Evolutionary conservation across 2,888 invertebrate genomes (phyloP).

Genomic region (Frankliniella fusca): DNA sequence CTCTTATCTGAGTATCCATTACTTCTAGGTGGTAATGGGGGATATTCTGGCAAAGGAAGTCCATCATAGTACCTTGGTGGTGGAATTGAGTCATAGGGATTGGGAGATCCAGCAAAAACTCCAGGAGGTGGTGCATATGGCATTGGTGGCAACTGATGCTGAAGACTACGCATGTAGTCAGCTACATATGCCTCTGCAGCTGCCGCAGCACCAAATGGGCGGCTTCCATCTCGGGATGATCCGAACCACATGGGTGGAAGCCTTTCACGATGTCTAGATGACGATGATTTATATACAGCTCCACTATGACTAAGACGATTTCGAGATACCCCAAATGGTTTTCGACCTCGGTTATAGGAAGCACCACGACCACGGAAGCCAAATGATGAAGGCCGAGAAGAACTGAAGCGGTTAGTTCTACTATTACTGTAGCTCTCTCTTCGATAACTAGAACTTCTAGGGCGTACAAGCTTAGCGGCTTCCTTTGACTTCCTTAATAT

Average conservation of each 20-base stretch:
- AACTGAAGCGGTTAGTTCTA: constrained; percentile 29
- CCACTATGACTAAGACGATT: constrained; percentile 56
- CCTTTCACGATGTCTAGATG: constrained; percentile 53
- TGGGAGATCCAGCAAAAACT: constrained; percentile 49
- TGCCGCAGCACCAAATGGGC: constrained; percentile 57
- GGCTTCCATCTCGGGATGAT: constrained; percentile 47
- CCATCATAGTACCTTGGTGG: constrained; percentile 80
- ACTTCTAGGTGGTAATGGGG: constrained; percentile 56
- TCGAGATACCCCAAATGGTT: constrained; percentile 62
- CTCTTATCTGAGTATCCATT: constrained; percentile 66
- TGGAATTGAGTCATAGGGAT: constrained; percentile 60
- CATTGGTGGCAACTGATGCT: constrained; percentile 77
- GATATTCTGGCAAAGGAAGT: constrained; percentile 60
- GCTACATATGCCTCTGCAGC: constrained; percentile 83
- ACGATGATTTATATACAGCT: constrained; percentile 55
- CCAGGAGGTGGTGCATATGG: constrained; percentile 69
- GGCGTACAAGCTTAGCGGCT: constrained; percentile 62
- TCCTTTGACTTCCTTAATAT: constrained; percentile 82
- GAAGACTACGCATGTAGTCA: constrained; percentile 85
- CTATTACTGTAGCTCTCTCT: constrained; percentile 32
- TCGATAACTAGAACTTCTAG: constrained; percentile 45
- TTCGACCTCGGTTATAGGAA: constrained; percentile 42
- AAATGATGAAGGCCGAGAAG: constrained; percentile 32
- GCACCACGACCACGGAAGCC: constrained; percentile 35
- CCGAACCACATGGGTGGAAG: constrained; percentile 60